phyloP scores from a whole-genome alignment of 2,113 vertebrate genomes.

The Clarias magur region DNA sequence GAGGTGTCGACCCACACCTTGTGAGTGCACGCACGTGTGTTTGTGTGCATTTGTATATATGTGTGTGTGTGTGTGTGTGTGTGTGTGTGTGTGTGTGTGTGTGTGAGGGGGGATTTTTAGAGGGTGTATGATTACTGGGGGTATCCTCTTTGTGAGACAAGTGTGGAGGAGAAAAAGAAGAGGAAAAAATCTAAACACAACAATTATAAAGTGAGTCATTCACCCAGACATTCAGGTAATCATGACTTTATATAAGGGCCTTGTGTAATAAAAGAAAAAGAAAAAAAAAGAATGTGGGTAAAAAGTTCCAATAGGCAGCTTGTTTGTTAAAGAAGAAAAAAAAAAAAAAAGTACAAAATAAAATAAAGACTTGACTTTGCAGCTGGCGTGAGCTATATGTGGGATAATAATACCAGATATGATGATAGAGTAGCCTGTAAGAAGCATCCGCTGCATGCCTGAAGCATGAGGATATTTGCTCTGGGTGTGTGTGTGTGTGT shows the following conservation, averaged over 20 bases:
- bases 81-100: conserved; percentile 33
- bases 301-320: not conserved
- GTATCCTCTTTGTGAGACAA: conserved; percentile 57
- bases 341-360: too few relatives aligned
- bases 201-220: conserved; percentile 52
- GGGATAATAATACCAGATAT: conserved; percentile 27
- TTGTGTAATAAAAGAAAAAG: conserved; percentile 21
- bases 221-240: conserved; percentile 33
- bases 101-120: conserved; percentile 36
- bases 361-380: not conserved
- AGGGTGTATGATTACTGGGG: conserved; percentile 69
- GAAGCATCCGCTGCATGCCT: conserved; percentile 8
- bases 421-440: conserved; percentile 24
- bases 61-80: conserved; percentile 27
- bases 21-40: conserved; percentile 42
- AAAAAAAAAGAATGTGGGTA: not conserved
- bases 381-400: conserved; percentile 20
- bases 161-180: conserved; percentile 36
- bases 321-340: conserved; percentile 8
- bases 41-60: conserved; percentile 24
- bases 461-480: conserved; percentile 18
- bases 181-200: conserved; percentile 36
- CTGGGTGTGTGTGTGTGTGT: not conserved
- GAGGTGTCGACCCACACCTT: conserved; percentile 74
- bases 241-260: not conserved